phyloP scores from a whole-genome alignment of 2,113 vertebrate genomes.

The Lichenostomus cassidix region DNA sequence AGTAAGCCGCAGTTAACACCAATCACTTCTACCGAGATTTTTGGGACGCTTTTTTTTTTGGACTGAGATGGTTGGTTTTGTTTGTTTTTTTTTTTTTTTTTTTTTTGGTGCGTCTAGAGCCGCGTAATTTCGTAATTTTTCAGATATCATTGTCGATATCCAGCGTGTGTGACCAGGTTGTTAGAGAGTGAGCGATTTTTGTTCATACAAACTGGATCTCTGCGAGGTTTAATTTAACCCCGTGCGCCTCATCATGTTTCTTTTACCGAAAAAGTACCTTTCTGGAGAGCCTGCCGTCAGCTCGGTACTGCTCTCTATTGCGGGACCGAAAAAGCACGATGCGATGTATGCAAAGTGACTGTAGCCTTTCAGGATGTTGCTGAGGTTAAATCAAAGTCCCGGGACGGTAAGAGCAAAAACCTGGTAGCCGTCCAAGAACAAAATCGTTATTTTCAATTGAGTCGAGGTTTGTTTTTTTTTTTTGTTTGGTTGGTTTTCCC shows the following conservation, averaged over 20 bases:
- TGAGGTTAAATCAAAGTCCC: not conserved
- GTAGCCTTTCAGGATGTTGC: not conserved
- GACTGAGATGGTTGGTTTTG: not conserved
- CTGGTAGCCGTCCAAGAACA: not conserved
- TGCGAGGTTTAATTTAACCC: not conserved
- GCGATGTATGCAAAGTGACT: not conserved
- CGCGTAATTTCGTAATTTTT: not conserved
- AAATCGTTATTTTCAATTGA: constrained; percentile 55
- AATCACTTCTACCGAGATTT: not conserved
- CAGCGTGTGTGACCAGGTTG: not conserved
- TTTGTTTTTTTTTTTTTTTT: not conserved
- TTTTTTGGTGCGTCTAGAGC: not conserved
- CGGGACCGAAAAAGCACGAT: not conserved
- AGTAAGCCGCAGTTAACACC: not conserved
- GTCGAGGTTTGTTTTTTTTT: not conserved
- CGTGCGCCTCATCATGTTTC: not conserved
- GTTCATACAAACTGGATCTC: not conserved
- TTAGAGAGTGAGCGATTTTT: not conserved
- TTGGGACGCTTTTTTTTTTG: not conserved
- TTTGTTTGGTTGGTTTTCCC: too few species aligned
- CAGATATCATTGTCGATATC: not conserved
- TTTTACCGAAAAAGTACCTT: not conserved
- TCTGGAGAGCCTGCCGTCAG: not conserved
- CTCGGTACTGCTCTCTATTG: not conserved
- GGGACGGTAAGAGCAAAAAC: not conserved